phyloP scores from a whole-genome alignment of 2,113 vertebrate genomes.

The Caranx ignobilis region DNA sequence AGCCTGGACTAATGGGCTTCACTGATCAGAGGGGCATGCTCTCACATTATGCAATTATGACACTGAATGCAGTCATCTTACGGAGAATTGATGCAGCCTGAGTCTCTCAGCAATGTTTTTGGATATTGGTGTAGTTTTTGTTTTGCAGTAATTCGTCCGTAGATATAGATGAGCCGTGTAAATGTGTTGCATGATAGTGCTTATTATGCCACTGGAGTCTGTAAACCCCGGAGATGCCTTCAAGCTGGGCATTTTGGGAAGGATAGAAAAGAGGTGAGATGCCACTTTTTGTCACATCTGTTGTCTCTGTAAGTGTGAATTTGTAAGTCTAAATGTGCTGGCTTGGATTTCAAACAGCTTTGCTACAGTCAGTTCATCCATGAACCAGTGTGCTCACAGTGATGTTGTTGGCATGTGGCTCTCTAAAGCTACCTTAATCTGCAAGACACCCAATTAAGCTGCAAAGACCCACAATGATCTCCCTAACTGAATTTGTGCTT shows the following conservation, averaged over 20 bases:
- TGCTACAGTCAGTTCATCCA: background rate
- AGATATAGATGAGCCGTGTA: background rate
- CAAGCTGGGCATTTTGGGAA: slow-evolving; percentile 66
- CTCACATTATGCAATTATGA: slow-evolving; percentile 48
- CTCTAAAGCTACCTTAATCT: slow-evolving; percentile 19
- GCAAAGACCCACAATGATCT: background rate
- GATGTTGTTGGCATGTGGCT: background rate
- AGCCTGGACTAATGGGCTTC: slow-evolving; percentile 38
- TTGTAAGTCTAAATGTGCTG: background rate
- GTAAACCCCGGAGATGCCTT: slow-evolving; percentile 59
- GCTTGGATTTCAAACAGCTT: background rate
- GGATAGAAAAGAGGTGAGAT: slow-evolving; percentile 72
- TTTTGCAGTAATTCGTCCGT: background rate
- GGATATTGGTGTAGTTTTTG: slow-evolving; percentile 13
- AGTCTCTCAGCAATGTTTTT: slow-evolving; percentile 30
- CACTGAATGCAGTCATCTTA: slow-evolving; percentile 29
- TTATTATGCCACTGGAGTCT: slow-evolving; percentile 40
- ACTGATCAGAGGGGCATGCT: slow-evolving; percentile 37
- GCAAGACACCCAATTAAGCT: background rate
- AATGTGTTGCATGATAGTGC: background rate
- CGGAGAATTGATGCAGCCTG: slow-evolving; percentile 21
- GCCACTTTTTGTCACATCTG: background rate
- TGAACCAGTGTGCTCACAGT: slow-evolving; percentile 1
- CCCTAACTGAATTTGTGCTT: slow-evolving; percentile 1
- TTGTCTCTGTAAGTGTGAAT: background rate